Conservation (phyloP, 2,888 invertebrate species). For the Cheilosia vernalis region DNA sequence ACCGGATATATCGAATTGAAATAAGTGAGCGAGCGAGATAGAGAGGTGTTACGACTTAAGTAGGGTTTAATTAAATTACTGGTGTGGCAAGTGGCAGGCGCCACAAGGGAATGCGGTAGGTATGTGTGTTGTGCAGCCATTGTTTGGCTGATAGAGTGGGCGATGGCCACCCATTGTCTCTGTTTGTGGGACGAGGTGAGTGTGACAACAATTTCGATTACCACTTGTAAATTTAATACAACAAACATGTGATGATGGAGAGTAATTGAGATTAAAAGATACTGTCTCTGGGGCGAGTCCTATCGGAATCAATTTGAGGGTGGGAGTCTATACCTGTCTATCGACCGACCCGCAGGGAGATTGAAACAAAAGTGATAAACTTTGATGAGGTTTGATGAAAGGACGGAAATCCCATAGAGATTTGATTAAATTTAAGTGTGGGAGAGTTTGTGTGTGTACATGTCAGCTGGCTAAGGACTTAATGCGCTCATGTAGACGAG, state of each 20-base stretch:
- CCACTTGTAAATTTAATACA: slow-evolving; percentile 70
- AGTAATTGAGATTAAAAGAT: slow-evolving; percentile 70
- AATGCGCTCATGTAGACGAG: slow-evolving; percentile 52
- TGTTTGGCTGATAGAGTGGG: slow-evolving; percentile 9
- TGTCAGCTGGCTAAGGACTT: slow-evolving; percentile 2
- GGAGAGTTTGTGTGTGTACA: background rate
- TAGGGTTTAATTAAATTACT: slow-evolving; percentile 71
- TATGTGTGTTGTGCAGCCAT: too few relatives aligned
- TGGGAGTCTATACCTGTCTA: background rate
- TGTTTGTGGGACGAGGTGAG: slow-evolving; percentile 37
- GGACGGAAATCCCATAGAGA: slow-evolving; percentile 26
- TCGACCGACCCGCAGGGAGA: slow-evolving; percentile 9
- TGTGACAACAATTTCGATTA: slow-evolving; percentile 69
- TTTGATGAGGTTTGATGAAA: slow-evolving; percentile 58
- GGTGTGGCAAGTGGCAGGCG: slow-evolving; percentile 29
- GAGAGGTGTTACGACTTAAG: slow-evolving; percentile 45
- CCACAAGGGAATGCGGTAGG: slow-evolving; percentile 20
- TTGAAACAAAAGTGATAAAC: slow-evolving; percentile 58
- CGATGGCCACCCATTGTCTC: background rate
- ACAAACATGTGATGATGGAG: slow-evolving; percentile 64
- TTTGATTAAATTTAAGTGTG: slow-evolving; percentile 28
- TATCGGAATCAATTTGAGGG: slow-evolving; percentile 36
- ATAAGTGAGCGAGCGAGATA: slow-evolving; percentile 21
- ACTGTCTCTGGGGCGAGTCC: slow-evolving; percentile 14
- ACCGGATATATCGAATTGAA: slow-evolving; percentile 63